These are phyloP conservation scores for Pristis pectinata DNA, from an alignment of 2,797 vertebrate genomes.

Conservation along the genomic window DNA sequence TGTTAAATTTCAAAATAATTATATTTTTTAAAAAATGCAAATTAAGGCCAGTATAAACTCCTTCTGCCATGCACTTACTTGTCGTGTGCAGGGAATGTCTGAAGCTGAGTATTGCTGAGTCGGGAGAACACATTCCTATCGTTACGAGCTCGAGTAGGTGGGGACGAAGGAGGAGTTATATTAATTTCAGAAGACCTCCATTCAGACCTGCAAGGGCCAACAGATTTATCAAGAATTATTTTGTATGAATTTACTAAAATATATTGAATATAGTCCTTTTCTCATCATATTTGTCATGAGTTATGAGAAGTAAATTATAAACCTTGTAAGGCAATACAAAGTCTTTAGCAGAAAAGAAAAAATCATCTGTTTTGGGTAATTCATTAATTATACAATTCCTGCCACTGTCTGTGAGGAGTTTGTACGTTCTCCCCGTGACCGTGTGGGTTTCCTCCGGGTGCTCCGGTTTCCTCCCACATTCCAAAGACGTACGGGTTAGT, in stretches of 20 bases:
- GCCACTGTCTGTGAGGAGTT: no score
- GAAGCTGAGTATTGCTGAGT: constrained; percentile 88
- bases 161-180: constrained; percentile 88
- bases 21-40: not conserved
- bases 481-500: no score
- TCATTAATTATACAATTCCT: no score
- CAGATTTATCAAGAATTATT: not conserved
- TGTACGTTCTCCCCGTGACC: no score
- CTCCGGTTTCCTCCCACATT: no score
- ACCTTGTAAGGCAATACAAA: not conserved
- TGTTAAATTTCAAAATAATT: not conserved
- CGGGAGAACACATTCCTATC: constrained; percentile 97
- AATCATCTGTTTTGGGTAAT: not conserved
- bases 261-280: not conserved
- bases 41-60: not conserved
- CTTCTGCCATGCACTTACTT: constrained; percentile 71
- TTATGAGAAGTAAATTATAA: no score
- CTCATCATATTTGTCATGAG: not conserved
- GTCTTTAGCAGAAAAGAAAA: not conserved
- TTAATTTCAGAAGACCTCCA: constrained; percentile 72
- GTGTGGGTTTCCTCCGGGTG: no score
- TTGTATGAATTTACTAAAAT: not conserved
- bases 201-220: constrained; percentile 34
- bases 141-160: constrained; percentile 83
- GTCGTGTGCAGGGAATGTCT: constrained; percentile 82